These are phyloP conservation scores for Pampusana beccarii DNA, from an alignment of 2,113 vertebrate genomes.

Conservation along the genomic window DNA sequence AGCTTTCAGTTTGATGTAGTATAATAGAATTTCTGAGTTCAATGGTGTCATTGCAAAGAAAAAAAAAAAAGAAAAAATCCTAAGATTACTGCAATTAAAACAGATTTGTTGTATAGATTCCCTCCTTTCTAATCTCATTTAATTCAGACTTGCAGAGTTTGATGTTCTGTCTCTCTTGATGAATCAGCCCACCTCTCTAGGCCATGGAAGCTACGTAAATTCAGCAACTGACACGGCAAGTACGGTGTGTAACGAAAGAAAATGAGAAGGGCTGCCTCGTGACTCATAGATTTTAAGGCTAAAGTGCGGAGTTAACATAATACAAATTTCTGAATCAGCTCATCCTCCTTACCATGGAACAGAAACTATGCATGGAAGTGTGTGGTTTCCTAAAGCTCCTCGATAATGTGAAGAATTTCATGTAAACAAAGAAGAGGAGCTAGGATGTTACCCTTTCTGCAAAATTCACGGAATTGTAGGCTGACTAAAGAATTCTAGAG, in stretches of 20 bases:
- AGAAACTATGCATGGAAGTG: not conserved
- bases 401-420: not conserved
- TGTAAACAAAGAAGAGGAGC: not conserved
- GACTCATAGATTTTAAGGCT: not conserved
- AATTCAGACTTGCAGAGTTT: not conserved
- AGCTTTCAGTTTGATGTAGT: not conserved
- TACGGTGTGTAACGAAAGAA: not conserved
- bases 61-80: not conserved
- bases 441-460: not conserved
- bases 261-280: not conserved
- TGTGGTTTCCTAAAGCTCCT: not conserved
- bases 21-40: not conserved
- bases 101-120: not conserved
- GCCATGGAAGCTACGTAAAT: not conserved
- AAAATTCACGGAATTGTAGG: not conserved
- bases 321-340: not conserved
- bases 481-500: not conserved
- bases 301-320: not conserved
- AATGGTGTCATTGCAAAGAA: not conserved
- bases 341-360: not conserved
- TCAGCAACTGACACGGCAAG: not conserved
- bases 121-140: not conserved
- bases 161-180: not conserved
- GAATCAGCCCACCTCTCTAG: not conserved
- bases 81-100: not conserved